Evolutionary conservation across 2,888 invertebrate genomes (phyloP).

Genomic region (Phortica okadai): DNA sequence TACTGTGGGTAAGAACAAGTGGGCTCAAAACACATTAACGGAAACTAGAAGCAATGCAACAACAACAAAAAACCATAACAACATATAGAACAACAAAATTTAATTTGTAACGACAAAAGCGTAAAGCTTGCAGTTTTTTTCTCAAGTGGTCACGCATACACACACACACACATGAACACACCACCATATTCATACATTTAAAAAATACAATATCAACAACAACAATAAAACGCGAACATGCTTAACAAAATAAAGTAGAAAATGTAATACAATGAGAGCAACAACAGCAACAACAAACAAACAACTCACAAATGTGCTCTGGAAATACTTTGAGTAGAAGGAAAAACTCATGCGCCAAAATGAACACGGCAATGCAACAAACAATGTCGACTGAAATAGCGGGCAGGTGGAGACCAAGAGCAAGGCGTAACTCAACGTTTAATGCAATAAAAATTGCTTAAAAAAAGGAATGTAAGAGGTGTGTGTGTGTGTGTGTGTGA

Average conservation of each 20-base stretch:
- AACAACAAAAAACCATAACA: not conserved
- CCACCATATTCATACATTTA: no score
- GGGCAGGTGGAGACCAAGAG: not conserved
- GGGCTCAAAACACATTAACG: not conserved
- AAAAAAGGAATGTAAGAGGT: slow-evolving; percentile 30
- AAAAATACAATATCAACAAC: not conserved
- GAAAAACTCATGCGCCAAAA: slow-evolving; percentile 31
- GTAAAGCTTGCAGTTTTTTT: slow-evolving; percentile 10
- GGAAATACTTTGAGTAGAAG: not conserved
- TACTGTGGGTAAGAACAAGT: not conserved
- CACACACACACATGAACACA: not conserved
- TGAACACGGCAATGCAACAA: slow-evolving; percentile 27
- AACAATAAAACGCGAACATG: not conserved
- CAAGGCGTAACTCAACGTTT: slow-evolving; percentile 42
- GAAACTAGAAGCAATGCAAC: not conserved
- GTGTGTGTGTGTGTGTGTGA: not conserved
- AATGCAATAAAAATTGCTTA: slow-evolving; percentile 50
- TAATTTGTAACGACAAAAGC: slow-evolving; percentile 18
- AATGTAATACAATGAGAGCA: slow-evolving; percentile 9
- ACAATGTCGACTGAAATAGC: not conserved
- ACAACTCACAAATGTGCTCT: not conserved
- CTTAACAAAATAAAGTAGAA: not conserved
- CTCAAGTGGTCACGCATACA: not conserved
- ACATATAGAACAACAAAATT: not conserved
- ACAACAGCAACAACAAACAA: not conserved